phyloP scores from a whole-genome alignment of 2,113 vertebrate species.

The Oostethus manadensis region DNA sequence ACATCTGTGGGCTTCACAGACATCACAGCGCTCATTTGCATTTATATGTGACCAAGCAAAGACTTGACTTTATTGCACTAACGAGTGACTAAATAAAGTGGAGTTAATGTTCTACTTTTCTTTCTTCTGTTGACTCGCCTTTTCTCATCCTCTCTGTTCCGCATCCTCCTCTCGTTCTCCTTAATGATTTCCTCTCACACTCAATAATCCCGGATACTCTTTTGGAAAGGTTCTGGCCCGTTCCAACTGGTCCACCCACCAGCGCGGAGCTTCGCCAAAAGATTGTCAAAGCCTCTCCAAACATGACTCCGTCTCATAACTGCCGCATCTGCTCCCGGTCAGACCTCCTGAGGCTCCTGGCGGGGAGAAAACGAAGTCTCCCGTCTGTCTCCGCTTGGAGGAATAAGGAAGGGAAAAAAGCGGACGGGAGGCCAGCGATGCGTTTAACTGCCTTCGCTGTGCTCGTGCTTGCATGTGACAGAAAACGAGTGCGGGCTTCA shows the following conservation, averaged over 20 bases:
- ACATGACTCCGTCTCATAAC: slow-evolving; percentile 52
- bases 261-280: slow-evolving; percentile 43
- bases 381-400: slow-evolving; percentile 35
- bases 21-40: too few species aligned
- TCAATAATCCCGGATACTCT: slow-evolving; percentile 46
- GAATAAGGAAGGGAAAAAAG: slow-evolving; percentile 21
- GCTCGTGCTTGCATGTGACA: too few species aligned
- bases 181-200: slow-evolving; percentile 53
- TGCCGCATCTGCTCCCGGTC: slow-evolving; percentile 64
- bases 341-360: slow-evolving; percentile 54
- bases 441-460: too few species aligned
- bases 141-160: slow-evolving; percentile 20
- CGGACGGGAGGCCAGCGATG: slow-evolving; percentile 5
- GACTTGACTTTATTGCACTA: not conserved
- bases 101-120: slow-evolving; percentile 1
- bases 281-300: slow-evolving; percentile 50
- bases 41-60: not conserved
- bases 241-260: slow-evolving; percentile 58
- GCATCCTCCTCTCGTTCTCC: slow-evolving; percentile 13
- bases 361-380: slow-evolving; percentile 41
- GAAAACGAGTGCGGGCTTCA: not conserved
- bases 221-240: slow-evolving; percentile 44
- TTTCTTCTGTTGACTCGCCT: slow-evolving; percentile 4
- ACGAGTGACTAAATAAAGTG: not conserved
- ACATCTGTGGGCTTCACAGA: not conserved